Conservation (phyloP, 2,113 vertebrate species). For the Tichodroma muraria region DNA sequence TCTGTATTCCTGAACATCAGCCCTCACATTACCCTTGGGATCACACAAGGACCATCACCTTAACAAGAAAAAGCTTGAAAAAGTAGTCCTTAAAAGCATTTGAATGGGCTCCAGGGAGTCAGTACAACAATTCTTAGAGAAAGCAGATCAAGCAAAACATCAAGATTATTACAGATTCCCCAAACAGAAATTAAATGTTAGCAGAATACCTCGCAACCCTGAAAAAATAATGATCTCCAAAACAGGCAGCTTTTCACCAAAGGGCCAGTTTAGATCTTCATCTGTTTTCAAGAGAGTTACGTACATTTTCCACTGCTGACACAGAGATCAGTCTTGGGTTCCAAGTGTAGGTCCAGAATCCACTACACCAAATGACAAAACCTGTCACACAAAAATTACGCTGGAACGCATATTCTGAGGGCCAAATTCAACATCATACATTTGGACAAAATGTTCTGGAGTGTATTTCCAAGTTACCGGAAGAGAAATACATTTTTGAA, state of each 20-base stretch:
- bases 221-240: slow-evolving; percentile 44
- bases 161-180: slow-evolving; percentile 33
- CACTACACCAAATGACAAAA: neutral
- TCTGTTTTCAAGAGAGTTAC: neutral
- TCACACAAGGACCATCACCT: neutral
- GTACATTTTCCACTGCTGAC: neutral
- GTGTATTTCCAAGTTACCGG: neutral
- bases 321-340: neutral
- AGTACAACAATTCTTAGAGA: neutral
- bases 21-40: neutral
- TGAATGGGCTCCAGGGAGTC: neutral
- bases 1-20: neutral
- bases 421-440: neutral
- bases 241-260: slow-evolving; percentile 19
- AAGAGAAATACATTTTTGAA: neutral
- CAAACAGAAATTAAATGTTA: slow-evolving; percentile 21
- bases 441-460: neutral
- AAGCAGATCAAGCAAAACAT: slow-evolving; percentile 45
- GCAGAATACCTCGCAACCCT: neutral
- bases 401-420: neutral
- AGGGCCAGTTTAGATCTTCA: neutral
- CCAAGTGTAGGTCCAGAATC: neutral
- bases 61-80: neutral
- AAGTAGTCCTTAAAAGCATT: slow-evolving; percentile 3
- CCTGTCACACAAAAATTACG: neutral